A percentile compares a stretch with the other conserved stretches of the same genome.
phyloP scores from a whole-genome alignment of 2,797 vertebrate genomes.

The Alauda arvensis region DNA sequence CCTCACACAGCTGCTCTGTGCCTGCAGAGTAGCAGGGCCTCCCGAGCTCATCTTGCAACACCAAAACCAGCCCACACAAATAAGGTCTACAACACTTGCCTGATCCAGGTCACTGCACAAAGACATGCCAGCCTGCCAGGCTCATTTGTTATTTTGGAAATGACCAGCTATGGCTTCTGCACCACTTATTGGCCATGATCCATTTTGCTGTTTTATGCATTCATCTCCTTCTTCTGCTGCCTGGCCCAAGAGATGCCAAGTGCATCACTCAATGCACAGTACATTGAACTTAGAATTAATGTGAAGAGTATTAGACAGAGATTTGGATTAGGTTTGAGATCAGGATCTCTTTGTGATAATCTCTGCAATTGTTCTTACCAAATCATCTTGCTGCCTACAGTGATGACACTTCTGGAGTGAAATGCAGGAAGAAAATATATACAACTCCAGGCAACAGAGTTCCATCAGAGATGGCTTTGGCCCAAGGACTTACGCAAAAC shows the following conservation, averaged over 20 bases:
- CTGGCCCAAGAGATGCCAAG: slow-evolving; percentile 9
- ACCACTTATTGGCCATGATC: slow-evolving; percentile 45
- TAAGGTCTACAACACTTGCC: slow-evolving; percentile 5
- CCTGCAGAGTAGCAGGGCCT: background rate
- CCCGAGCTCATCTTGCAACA: background rate
- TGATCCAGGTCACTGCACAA: slow-evolving; percentile 47
- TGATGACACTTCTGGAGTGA: background rate
- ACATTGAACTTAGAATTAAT: background rate
- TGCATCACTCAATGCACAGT: background rate
- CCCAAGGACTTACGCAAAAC: slow-evolving; percentile 40
- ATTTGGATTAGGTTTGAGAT: slow-evolving; percentile 37
- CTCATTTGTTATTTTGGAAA: slow-evolving; percentile 57
- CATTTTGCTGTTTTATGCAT: slow-evolving; percentile 33
- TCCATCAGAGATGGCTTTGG: slow-evolving; percentile 8
- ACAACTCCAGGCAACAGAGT: background rate
- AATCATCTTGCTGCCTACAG: slow-evolving; percentile 4
- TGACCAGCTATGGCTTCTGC: slow-evolving; percentile 34
- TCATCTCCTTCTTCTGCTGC: slow-evolving; percentile 40
- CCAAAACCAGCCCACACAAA: background rate
- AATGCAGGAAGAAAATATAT: background rate
- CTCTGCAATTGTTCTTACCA: slow-evolving; percentile 16
- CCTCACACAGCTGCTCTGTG: background rate
- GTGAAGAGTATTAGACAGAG: background rate
- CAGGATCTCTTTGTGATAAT: slow-evolving; percentile 19
- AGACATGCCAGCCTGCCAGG: slow-evolving; percentile 23